Evolutionary conservation across 2,888 invertebrate species (phyloP).

Genomic region (Sicus ferrugineus): DNA sequence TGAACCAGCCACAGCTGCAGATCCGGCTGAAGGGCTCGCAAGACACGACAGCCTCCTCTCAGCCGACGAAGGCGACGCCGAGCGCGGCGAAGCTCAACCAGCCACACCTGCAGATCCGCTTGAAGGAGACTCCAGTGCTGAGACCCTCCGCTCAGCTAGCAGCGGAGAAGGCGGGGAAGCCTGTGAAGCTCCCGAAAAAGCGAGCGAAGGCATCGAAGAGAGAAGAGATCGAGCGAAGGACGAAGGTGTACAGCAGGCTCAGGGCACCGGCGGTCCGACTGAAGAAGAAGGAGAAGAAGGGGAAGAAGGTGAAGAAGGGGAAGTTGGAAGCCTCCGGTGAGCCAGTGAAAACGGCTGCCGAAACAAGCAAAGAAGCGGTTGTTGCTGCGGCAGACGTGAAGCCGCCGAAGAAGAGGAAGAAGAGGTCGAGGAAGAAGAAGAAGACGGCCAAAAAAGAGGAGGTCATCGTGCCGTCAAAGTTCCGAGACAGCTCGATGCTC

Average conservation of each 20-base stretch:
- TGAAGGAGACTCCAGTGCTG: neutral
- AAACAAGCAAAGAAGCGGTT: too few species aligned
- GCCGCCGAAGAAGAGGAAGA: too few species aligned
- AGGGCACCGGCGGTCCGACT: neutral
- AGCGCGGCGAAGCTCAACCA: neutral
- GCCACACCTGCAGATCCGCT: too few species aligned
- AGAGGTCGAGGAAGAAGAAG: too few species aligned
- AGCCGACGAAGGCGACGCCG: neutral
- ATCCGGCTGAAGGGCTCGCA: neutral
- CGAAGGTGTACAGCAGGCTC: neutral
- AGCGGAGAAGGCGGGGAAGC: constrained; percentile 1
- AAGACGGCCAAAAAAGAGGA: neutral
- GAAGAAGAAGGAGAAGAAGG: neutral
- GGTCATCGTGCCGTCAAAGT: neutral
- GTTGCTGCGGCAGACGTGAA: too few species aligned
- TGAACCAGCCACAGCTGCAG: neutral
- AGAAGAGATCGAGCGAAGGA: neutral
- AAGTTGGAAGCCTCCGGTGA: neutral
- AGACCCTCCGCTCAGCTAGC: neutral
- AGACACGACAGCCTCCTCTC: neutral
- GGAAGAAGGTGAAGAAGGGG: neutral
- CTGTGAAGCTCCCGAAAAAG: neutral
- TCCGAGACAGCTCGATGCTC: too few species aligned
- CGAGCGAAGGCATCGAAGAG: constrained; percentile 12
- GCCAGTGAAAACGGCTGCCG: neutral